Base-by-base conservation (phyloP, 2,888 invertebrate genomes). In the Agriopis leucophaearia region DNA sequence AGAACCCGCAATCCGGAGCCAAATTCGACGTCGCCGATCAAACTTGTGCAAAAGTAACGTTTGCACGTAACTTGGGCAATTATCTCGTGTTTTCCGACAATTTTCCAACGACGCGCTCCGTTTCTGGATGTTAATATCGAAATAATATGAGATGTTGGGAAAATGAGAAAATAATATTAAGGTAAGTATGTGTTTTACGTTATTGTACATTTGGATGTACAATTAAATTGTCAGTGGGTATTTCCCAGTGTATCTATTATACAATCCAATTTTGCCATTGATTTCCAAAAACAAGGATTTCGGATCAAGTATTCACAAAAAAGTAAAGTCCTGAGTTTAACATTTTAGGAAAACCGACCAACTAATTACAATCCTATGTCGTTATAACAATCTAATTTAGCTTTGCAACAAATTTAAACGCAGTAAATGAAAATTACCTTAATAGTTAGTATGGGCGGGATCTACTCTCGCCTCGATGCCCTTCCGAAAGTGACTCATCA, bases 81-180 rank as follows among this genome's bases (percentile, higher is more conserved):
- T 66, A 66, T 66, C 66, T 66, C 48, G 7, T 56, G 56, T 60
- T 61, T 64, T 51, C 55, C 38, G 35, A n/a, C 59, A 42, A 59
- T 40, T 50, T 50, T 42, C 48, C 57, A 47, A 15, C 35, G 42
- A 56, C 40, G 40, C n/a, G 57, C 36, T 57, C 35, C 59, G 42
- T n/a, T 18, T 13, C 48, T 18, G 9, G 8, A 40, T 36, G 36
- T 13, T 61, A 35, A 54, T 45, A 44, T 13, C 10, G 45, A 45
- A 54, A 54, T 45, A 52, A 54, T 36, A 54, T 16, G 45, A 50
- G 59, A 42, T 27, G 48, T 42, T 36, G 40, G 40, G 27, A 7
- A 59, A 36, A 59, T 50, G 58, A 47, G 45, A 48, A 48, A 58
- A 58, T 58, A 48, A 48, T 48, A 38, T 47, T 44, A 48, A 3